These are phyloP conservation scores for Stenodema calcarata DNA, from an alignment of 2,888 invertebrate species.

Conservation along the genomic window DNA sequence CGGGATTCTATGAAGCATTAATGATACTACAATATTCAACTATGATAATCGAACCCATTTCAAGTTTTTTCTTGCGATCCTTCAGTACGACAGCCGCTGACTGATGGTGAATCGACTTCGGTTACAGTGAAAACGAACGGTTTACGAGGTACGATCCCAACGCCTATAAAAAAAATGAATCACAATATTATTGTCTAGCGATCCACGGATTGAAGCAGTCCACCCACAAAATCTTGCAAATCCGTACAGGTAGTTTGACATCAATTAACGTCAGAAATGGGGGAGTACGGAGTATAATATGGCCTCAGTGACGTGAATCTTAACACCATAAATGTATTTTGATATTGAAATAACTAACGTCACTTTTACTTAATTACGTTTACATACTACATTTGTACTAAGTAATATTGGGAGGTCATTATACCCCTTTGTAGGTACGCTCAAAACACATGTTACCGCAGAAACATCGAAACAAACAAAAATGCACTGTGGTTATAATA, in stretches of 20 bases:
- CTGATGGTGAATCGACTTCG: background rate
- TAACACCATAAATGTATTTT: too few relatives aligned
- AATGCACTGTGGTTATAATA: too few relatives aligned
- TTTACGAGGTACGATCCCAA: background rate
- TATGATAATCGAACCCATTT: background rate
- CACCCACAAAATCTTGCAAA: background rate
- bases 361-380: too few relatives aligned
- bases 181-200: too few relatives aligned
- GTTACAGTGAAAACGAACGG: background rate
- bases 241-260: background rate
- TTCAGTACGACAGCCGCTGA: background rate
- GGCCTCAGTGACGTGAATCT: too few relatives aligned
- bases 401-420: background rate
- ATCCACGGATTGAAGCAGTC: background rate
- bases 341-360: too few relatives aligned
- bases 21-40: too few relatives aligned
- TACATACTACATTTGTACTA: background rate
- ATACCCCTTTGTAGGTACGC: background rate
- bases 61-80: background rate
- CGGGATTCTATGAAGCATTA: background rate
- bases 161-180: background rate
- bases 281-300: too few relatives aligned
- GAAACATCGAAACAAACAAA: background rate
- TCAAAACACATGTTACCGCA: background rate
- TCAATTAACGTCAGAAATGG: too few relatives aligned